phyloP scores from a whole-genome alignment of 2,888 invertebrate genomes.

The Drosophila infuscata region DNA sequence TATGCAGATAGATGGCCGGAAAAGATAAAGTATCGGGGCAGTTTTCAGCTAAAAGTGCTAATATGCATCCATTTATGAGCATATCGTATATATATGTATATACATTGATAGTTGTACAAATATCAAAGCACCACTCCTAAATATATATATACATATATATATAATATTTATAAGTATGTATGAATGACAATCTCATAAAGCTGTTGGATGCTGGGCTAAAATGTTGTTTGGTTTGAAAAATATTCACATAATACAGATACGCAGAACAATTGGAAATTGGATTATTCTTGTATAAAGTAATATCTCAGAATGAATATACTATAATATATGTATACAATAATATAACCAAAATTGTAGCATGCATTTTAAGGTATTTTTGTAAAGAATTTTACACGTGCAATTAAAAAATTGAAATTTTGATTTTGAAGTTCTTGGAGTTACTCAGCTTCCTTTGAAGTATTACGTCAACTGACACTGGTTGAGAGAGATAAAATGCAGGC shows the following conservation, averaged over 20 bases:
- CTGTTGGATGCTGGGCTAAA: not conserved
- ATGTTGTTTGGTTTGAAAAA: slow-evolving; percentile 1
- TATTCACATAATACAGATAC: slow-evolving; percentile 1
- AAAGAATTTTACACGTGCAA: not conserved
- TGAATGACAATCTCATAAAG: slow-evolving; percentile 16
- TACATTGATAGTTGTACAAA: not conserved
- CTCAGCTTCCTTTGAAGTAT: slow-evolving; percentile 23
- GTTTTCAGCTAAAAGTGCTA: slow-evolving; percentile 49
- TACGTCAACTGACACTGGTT: slow-evolving; percentile 20
- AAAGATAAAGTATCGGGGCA: slow-evolving; percentile 73
- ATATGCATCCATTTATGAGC: slow-evolving; percentile 28
- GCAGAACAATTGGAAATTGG: not conserved
- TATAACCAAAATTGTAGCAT: not conserved
- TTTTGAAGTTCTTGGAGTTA: not conserved
- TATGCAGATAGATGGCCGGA: slow-evolving; percentile 82
- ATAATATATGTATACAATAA: not conserved
- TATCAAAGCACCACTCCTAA: slow-evolving; percentile 8
- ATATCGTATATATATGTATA: not conserved
- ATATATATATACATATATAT: not conserved
- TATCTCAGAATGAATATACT: not conserved
- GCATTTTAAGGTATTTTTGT: not conserved
- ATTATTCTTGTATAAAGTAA: not conserved
- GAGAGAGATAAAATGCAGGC: not conserved
- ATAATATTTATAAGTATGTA: not conserved
- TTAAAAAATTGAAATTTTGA: not conserved